Evolutionary conservation across 2,888 invertebrate species (phyloP).

Genomic region (Tetragonisca angustula): DNA sequence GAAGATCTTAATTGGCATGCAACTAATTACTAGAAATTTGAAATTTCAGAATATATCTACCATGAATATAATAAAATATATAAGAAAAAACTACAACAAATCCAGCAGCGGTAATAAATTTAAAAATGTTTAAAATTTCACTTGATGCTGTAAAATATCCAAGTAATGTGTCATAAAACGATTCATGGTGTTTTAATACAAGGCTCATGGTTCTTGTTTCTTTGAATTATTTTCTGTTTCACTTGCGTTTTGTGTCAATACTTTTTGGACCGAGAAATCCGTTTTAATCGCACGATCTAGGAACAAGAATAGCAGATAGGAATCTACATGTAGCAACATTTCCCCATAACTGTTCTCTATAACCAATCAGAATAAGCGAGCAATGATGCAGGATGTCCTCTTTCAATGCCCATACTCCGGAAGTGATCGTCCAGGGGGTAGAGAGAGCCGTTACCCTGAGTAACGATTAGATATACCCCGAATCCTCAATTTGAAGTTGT

Average conservation of each 20-base stretch:
- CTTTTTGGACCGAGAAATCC: not conserved
- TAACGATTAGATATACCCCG: constrained; percentile 69
- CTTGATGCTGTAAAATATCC: not conserved
- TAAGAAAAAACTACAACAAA: constrained; percentile 21
- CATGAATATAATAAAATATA: constrained; percentile 15
- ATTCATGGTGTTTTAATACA: constrained; percentile 3
- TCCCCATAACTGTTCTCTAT: constrained; percentile 45
- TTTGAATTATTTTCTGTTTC: not conserved
- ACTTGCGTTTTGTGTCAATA: not conserved
- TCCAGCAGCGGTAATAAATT: constrained; percentile 8
- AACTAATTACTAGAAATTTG: constrained; percentile 10
- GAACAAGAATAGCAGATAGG: constrained; percentile 39
- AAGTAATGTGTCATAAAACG: constrained; percentile 13
- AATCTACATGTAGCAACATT: constrained; percentile 70
- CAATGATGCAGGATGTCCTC: constrained; percentile 61
- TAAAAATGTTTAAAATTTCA: constrained; percentile 11
- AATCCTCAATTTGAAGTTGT: constrained; percentile 69
- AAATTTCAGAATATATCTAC: constrained; percentile 30
- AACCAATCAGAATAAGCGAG: constrained; percentile 58
- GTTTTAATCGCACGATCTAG: constrained; percentile 11
- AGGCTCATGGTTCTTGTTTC: constrained; percentile 16
- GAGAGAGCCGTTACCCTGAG: constrained; percentile 56
- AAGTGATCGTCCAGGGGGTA: constrained; percentile 60
- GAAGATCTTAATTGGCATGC: not conserved
- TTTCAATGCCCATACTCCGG: constrained; percentile 56